Evolutionary conservation across 2,113 vertebrate species (phyloP).

Genomic region (Pandion haliaetus): DNA sequence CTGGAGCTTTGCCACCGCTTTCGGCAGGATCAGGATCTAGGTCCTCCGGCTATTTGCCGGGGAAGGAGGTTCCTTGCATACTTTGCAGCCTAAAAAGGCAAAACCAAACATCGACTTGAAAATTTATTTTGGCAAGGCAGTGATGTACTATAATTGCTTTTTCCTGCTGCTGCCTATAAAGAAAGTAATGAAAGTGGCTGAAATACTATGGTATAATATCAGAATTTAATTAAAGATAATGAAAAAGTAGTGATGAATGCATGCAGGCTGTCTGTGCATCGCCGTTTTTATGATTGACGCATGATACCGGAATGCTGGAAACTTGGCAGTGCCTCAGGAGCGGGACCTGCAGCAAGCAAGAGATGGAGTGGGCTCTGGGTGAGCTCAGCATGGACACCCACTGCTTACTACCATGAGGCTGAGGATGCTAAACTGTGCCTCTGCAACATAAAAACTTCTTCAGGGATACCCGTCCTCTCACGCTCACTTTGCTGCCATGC

Average conservation of each 20-base stretch:
- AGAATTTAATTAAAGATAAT: conserved; percentile 56
- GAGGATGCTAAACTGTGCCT: neutral
- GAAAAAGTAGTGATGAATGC: neutral
- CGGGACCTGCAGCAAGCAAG: neutral
- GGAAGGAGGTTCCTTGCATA: neutral
- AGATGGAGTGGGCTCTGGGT: neutral
- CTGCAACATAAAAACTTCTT: rapidly evolving
- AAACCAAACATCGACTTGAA: neutral
- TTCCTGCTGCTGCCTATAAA: neutral
- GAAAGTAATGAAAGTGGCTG: conserved; percentile 41
- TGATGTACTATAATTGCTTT: conserved; percentile 43
- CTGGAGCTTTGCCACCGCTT: neutral
- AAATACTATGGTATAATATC: neutral
- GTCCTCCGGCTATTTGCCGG: neutral
- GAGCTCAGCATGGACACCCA: rapidly evolving
- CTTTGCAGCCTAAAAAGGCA: neutral
- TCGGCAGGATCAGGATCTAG: neutral
- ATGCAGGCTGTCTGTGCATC: neutral
- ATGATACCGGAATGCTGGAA: rapidly evolving
- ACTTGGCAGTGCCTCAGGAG: rapidly evolving
- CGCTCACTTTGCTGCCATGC: neutral
- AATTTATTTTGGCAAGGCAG: conserved; percentile 45
- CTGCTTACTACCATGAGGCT: rapidly evolving
- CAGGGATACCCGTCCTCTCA: neutral
- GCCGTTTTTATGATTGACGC: rapidly evolving